A percentile compares a stretch with the other conserved stretches of the same genome.
Evolutionary conservation across 2,888 invertebrate genomes (phyloP).

Genomic region (Hylaea fasciaria): DNA sequence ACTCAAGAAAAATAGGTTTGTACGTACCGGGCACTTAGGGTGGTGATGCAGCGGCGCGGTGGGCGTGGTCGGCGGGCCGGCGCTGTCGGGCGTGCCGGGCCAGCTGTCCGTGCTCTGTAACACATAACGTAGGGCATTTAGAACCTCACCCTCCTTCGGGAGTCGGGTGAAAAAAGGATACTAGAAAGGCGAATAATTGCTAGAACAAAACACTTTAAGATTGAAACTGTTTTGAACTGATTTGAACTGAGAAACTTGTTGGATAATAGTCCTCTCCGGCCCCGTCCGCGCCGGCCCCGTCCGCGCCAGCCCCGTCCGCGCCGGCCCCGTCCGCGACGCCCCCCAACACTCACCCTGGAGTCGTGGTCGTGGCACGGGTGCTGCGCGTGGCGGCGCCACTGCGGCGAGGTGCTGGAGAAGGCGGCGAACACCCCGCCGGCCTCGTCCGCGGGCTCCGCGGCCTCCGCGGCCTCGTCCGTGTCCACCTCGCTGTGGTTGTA

Average conservation of each 20-base stretch:
- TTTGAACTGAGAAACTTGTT: too few relatives aligned
- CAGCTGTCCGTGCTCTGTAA: constrained; percentile 81
- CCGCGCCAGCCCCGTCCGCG: too few relatives aligned
- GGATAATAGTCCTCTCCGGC: too few relatives aligned
- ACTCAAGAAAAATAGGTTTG: too few relatives aligned
- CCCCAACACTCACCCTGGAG: constrained; percentile 57
- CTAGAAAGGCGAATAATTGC: too few relatives aligned
- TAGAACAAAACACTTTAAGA: too few relatives aligned
- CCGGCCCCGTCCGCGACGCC: too few relatives aligned
- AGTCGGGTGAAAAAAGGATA: too few relatives aligned
- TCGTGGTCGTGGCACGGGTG: constrained; percentile 65
- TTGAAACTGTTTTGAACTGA: too few relatives aligned
- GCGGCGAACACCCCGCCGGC: constrained; percentile 77
- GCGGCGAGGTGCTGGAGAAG: constrained; percentile 79
- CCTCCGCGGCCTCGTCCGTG: constrained; percentile 78
- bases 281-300: too few relatives aligned
- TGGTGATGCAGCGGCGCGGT: constrained; percentile 74
- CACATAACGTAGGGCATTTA: not conserved
- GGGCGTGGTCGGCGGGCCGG: constrained; percentile 77
- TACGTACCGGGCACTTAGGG: constrained; percentile 77
- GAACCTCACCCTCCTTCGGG: too few relatives aligned
- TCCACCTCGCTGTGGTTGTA: constrained; percentile 84
- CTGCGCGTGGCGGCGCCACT: constrained; percentile 75
- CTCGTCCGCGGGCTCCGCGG: constrained; percentile 63
- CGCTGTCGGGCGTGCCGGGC: constrained; percentile 82